Evolutionary conservation across 2,797 vertebrate species (phyloP).

Genomic region (Sphaeramia orbicularis): DNA sequence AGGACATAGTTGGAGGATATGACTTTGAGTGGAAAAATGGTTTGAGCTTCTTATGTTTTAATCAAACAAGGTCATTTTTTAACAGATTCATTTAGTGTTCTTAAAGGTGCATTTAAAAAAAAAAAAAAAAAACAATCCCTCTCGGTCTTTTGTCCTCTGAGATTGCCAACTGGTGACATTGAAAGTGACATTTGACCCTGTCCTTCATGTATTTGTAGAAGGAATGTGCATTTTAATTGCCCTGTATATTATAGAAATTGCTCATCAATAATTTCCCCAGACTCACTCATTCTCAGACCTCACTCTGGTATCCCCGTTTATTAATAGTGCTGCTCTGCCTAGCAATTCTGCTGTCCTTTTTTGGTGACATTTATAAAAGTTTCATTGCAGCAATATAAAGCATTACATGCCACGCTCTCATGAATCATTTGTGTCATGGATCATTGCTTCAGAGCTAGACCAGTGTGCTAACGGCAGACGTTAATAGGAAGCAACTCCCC

Average conservation of each 20-base stretch:
- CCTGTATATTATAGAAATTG: slow-evolving; percentile 1
- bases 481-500: slow-evolving; percentile 44
- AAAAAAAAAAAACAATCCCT: no score
- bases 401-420: slow-evolving; percentile 69
- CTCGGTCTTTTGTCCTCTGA: no score
- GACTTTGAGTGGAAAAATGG: no score
- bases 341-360: slow-evolving; percentile 36
- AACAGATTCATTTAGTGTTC: no score
- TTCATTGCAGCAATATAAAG: slow-evolving; percentile 76
- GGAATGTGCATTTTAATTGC: background rate
- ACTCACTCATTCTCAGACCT: slow-evolving; percentile 6
- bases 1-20: no score
- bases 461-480: slow-evolving; percentile 19
- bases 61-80: no score
- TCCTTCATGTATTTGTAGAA: background rate
- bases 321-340: slow-evolving; percentile 43
- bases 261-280: slow-evolving; percentile 37
- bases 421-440: slow-evolving; percentile 79
- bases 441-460: slow-evolving; percentile 64
- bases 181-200: slow-evolving; percentile 6
- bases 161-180: slow-evolving; percentile 3
- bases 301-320: slow-evolving; percentile 27
- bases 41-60: no score
- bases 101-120: no score
- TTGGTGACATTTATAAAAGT: slow-evolving; percentile 80